These are phyloP conservation scores for Tinea pellionella DNA, from an alignment of 2,888 invertebrate species.

Conservation along the genomic window DNA sequence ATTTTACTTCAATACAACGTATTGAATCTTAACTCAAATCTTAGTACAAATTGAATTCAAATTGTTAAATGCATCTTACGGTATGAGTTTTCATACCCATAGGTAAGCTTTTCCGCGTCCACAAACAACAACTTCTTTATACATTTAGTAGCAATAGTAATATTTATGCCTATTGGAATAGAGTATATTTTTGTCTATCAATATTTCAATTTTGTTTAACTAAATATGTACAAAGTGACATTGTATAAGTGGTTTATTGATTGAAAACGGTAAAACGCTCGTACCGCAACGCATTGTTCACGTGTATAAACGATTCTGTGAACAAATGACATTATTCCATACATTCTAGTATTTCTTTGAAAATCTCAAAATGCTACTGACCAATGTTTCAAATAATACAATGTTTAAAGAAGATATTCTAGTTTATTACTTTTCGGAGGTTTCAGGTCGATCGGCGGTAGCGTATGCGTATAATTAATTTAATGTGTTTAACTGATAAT, in stretches of 20 bases:
- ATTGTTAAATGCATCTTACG: not conserved
- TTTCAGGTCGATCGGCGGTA: too few relatives aligned
- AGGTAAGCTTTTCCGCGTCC: not conserved
- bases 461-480: too few relatives aligned
- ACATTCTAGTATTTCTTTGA: not conserved
- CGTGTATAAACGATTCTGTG: not conserved
- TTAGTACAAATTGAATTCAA: not conserved
- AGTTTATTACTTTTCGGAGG: too few relatives aligned
- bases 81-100: not conserved
- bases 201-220: not conserved
- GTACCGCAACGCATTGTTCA: constrained; percentile 1
- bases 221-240: not conserved
- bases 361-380: not conserved
- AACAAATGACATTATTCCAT: not conserved
- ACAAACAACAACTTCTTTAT: not conserved
- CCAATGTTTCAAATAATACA: not conserved
- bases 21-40: not conserved
- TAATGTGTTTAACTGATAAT: too few relatives aligned
- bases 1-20: not conserved
- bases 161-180: not conserved
- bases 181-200: not conserved
- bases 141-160: not conserved
- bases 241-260: constrained; percentile 12
- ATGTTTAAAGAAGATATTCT: too few relatives aligned
- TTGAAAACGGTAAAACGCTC: constrained; percentile 10